Evolutionary conservation across 1,140 invertebrate species (phyloP).

Genomic region (Brachystomella parvula): DNA sequence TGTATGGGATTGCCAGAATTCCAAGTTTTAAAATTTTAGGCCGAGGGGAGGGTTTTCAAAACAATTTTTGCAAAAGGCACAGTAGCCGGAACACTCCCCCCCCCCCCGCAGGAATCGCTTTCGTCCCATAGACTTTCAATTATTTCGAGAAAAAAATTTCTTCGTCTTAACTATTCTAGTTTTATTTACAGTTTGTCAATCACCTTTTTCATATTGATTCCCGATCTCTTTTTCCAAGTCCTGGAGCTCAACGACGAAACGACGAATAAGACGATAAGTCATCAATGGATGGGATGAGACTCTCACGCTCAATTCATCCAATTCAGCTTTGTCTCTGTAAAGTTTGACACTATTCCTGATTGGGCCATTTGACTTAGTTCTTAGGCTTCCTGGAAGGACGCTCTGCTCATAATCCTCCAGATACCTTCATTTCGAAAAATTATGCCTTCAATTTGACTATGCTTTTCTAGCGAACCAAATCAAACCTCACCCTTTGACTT

Average conservation of each 20-base stretch:
- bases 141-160: neutral
- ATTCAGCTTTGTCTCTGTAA: constrained; percentile 14
- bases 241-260: constrained; percentile 20
- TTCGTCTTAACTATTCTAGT: neutral
- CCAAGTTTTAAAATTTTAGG: neutral
- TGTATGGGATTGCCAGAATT: too few relatives aligned
- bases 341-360: neutral
- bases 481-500: constrained; percentile 28
- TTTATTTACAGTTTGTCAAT: neutral
- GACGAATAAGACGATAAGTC: constrained; percentile 30
- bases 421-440: constrained; percentile 16
- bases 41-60: too few relatives aligned
- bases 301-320: constrained; percentile 18
- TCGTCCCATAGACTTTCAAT: too few relatives aligned
- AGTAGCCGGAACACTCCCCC: too few relatives aligned
- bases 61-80: too few relatives aligned
- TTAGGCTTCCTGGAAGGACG: constrained; percentile 3
- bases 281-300: constrained; percentile 32
- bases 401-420: constrained; percentile 28
- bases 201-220: constrained; percentile 38
- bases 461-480: neutral
- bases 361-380: neutral
- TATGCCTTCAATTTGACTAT: neutral
- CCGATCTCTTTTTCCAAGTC: constrained; percentile 37
- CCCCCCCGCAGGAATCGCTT: too few relatives aligned